Evolutionary conservation across 2,113 vertebrate species (phyloP).

Genomic region (Lates calcarifer): DNA sequence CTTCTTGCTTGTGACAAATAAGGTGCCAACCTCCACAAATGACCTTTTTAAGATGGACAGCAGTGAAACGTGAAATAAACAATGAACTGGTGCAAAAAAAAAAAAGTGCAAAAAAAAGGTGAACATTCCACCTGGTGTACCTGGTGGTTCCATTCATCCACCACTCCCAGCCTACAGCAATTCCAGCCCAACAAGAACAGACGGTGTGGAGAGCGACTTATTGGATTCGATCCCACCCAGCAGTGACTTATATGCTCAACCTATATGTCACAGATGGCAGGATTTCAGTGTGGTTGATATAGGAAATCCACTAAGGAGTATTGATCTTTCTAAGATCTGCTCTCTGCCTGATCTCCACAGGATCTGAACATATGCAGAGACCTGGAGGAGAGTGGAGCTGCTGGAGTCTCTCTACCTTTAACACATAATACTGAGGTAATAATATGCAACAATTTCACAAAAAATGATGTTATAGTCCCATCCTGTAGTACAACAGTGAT

Average conservation of each 20-base stretch:
- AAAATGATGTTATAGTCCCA: neutral
- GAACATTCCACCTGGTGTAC: slow-evolving; percentile 49
- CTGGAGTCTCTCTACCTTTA: slow-evolving; percentile 32
- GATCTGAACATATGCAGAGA: slow-evolving; percentile 67
- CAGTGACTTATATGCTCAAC: slow-evolving; percentile 74
- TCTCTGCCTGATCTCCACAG: slow-evolving; percentile 74
- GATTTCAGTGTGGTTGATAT: slow-evolving; percentile 77
- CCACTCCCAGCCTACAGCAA: slow-evolving; percentile 48
- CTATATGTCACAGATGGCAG: slow-evolving; percentile 83
- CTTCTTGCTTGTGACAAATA: neutral
- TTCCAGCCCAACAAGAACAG: slow-evolving; percentile 68
- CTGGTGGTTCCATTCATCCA: slow-evolving; percentile 47
- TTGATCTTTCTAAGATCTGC: slow-evolving; percentile 77
- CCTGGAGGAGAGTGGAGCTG: slow-evolving; percentile 37
- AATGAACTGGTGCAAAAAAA: neutral
- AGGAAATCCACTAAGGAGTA: slow-evolving; percentile 81
- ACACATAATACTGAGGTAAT: slow-evolving; percentile 3
- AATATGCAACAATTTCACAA: neutral
- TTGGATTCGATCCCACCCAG: slow-evolving; percentile 74
- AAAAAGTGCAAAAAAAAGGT: neutral
- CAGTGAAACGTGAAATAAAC: slow-evolving; percentile 4
- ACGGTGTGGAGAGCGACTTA: slow-evolving; percentile 66
- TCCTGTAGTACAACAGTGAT: neutral
- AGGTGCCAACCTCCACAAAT: neutral
- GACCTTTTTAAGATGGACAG: neutral